A percentile compares a stretch with the other conserved stretches of the same genome.
Evolutionary conservation across 1,140 invertebrate genomes (phyloP).

Genomic region (Apocrypta bakeri): DNA sequence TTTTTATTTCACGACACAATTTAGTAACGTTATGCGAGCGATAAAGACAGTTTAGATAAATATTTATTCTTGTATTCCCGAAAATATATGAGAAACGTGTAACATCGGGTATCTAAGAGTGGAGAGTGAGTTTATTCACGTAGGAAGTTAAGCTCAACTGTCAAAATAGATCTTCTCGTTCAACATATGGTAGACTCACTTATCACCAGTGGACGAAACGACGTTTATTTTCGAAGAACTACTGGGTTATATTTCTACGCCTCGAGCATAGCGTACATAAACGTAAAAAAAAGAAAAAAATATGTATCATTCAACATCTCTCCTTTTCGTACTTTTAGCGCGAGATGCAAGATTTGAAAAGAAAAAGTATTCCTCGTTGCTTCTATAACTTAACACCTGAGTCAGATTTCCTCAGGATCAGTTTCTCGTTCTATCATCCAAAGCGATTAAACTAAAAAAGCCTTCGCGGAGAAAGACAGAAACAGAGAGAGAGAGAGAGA

Average conservation of each 20-base stretch:
- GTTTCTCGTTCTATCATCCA: slow-evolving; percentile 14
- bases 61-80: no score
- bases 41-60: no score
- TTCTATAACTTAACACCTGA: not conserved
- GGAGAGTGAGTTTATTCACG: not conserved
- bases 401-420: not conserved
- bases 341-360: no score
- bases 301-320: no score
- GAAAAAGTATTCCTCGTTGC: not conserved
- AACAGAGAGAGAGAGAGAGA: not conserved
- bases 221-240: not conserved
- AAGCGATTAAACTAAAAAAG: not conserved
- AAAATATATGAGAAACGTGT: no score
- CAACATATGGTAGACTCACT: not conserved
- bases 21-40: no score
- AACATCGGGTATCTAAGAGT: no score
- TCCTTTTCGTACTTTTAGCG: no score
- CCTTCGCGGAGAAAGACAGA: no score
- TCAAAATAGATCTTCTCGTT: not conserved
- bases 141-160: not conserved
- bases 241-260: no score
- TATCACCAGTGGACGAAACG: not conserved
- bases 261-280: no score
- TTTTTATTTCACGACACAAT: no score
- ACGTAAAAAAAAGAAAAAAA: not conserved